Evolutionary conservation across 2,797 vertebrate genomes (phyloP), one percentile per base, ranked within the genome.

Genomic region (Todus mexicanus): DNA sequence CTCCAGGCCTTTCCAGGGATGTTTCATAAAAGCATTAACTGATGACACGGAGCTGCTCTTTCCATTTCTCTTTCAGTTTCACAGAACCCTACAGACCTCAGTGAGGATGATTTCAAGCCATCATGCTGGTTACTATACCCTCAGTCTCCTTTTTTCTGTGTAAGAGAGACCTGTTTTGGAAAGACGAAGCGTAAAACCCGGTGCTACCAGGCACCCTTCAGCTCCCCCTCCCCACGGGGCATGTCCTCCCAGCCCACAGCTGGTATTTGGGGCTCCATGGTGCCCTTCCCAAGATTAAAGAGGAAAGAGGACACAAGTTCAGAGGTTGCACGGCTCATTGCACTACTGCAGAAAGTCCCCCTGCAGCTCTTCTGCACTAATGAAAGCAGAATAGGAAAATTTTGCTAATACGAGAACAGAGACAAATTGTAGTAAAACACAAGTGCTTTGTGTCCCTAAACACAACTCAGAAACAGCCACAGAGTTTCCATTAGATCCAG

Each of bases 41-140:
- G 90, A 92, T 91, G 18, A 50, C 70, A 25, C 3, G 0, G 59
- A 51, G 76, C 89, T 66, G 91, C 90, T 89, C 53, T 89, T 82
- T 33, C 93, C 66, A 73, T 84, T 96, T 94, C 83, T 84, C 68
- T 95, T 68, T 54, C 5, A 2, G 84, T 90, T 94, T 91, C 95
- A 84, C 69, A 72, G 94, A 95, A 84, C 87, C 81, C 81, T 7
- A 8, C 29, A 56, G 96, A 90, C 68, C n/a, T 8, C 1, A 0
- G 33, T 13, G 57, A 91, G 75, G 33, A 73, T 1, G 5, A 64
- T 74, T 89, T 71, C 26, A n/a, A 69, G 51, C 38, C 64, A 18
- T 4, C 14, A 5, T 5, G 4, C 20, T 31, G 18, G 20, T 71
- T 82, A 17, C 1, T 15, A 23, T 6, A 31, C 60, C 65, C 56